Percentiles rank a stretch among this genome's conserved stretches.
phyloP scores from a whole-genome alignment of 2,797 vertebrate genomes.

The Heliangelus exortis region DNA sequence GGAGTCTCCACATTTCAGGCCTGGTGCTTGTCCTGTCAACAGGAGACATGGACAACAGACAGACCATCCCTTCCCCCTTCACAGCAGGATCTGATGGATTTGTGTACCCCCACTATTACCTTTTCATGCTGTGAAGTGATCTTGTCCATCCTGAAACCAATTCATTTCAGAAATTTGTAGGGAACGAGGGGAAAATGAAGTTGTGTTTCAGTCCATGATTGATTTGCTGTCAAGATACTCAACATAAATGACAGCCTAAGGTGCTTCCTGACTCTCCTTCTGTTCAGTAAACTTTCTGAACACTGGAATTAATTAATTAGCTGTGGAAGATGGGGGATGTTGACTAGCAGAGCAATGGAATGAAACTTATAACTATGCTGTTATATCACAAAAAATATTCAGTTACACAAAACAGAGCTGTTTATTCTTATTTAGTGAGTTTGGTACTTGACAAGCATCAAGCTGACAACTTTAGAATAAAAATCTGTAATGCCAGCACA shows the following conservation, averaged over 20 bases:
- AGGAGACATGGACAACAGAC: neutral
- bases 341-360: neutral
- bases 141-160: neutral
- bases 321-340: slow-evolving; percentile 2
- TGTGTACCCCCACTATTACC: neutral
- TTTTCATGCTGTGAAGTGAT: neutral
- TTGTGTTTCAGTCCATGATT: neutral
- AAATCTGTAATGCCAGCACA: neutral
- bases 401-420: neutral
- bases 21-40: neutral
- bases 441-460: slow-evolving; percentile 52
- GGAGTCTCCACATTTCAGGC: neutral
- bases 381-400: neutral
- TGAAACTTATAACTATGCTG: slow-evolving; percentile 27
- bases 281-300: slow-evolving; percentile 31
- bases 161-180: neutral
- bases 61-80: neutral
- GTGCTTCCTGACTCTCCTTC: neutral
- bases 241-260: slow-evolving; percentile 15
- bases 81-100: neutral
- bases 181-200: neutral
- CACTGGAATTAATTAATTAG: slow-evolving; percentile 49
- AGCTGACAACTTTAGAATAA: slow-evolving; percentile 39
- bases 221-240: slow-evolving; percentile 28
- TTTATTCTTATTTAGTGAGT: slow-evolving; percentile 53